A percentile compares a stretch with the other conserved stretches of the same genome.
Evolutionary conservation across 2,113 vertebrate species (phyloP).

Genomic region (Pantherophis guttatus): DNA sequence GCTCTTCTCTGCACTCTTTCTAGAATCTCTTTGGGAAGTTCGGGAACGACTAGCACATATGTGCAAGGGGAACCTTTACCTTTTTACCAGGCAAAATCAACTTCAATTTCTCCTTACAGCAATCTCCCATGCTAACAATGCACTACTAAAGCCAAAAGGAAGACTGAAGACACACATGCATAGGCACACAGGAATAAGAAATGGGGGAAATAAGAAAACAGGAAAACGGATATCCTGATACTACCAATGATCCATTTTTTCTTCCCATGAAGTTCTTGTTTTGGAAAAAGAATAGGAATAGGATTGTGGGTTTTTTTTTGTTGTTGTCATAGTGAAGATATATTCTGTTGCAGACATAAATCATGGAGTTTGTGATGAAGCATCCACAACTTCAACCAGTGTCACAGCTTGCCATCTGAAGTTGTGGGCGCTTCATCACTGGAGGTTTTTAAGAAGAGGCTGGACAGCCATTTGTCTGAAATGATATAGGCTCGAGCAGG

Average conservation of each 20-base stretch:
- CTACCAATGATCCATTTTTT: constrained; percentile 35
- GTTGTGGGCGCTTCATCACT: too few relatives aligned
- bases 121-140: constrained; percentile 5
- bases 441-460: too few relatives aligned
- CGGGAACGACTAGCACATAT: too few relatives aligned
- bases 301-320: constrained; percentile 30
- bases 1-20: too few relatives aligned
- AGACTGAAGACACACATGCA: background rate
- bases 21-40: too few relatives aligned
- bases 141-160: background rate
- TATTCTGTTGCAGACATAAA: constrained; percentile 45
- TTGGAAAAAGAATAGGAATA: constrained; percentile 33
- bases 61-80: too few relatives aligned
- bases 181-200: background rate
- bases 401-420: too few relatives aligned
- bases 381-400: too few relatives aligned
- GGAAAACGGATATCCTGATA: constrained; percentile 35
- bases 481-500: background rate
- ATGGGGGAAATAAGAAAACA: constrained; percentile 24
- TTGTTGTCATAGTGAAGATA: constrained; percentile 60
- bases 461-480: too few relatives aligned
- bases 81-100: constrained; percentile 36
- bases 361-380: too few relatives aligned
- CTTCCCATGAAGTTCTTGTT: constrained; percentile 39
- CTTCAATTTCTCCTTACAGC: constrained; percentile 33